Base-by-base conservation (phyloP, 2,888 invertebrate species). In the Chrysolina haemoptera region DNA sequence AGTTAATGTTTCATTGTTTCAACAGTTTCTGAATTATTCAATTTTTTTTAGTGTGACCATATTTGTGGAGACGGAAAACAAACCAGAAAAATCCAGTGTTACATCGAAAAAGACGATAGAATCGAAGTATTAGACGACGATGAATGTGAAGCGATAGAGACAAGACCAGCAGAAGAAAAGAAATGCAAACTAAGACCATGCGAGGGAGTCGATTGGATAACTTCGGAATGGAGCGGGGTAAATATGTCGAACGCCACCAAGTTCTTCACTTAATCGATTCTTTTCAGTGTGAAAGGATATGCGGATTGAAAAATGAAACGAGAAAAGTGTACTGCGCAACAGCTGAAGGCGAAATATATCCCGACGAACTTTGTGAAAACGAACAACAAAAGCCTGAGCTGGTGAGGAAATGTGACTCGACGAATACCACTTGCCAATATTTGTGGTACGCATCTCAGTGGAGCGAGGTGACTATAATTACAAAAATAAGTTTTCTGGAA, bases 401-500 rank as follows among this genome's bases (percentile, higher is more conserved):
- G 12, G 89, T 91, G n/a, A 90, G 93, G 73, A 88, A 91, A 4
- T 97, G 97, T 82, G 90, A 91, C 43, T 86, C 89, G 0, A 84
- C 87, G 12, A 88, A 90, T 35, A 91, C 92, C 0, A 88, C 90
- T 1, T 98, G 97, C 87, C 91, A 94, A 74, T 92, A 91, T 83
- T 92, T 94, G 86, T 98, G 98, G 98, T 96, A 95, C 84, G 91
- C 95, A 1, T 94, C 95, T 0, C 95, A 97, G 82, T 99, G 98
- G 99, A 95, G 96, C 86, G 94, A 94, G 89, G 96, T 95, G 88
- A 88, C 86, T 85, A 74, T 9, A 20, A 22, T 67, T 50, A 14
- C 22, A 43, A 16, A 18, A 20, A 22, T 10, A 22, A 59, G 4
- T 55, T 11, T 18, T 59, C 16, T 59, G 20, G 27, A 12, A 12